Percentiles rank a stretch among this genome's conserved stretches.
Conservation (phyloP, 2,888 invertebrate genomes). For the Epinotia demarniana region DNA sequence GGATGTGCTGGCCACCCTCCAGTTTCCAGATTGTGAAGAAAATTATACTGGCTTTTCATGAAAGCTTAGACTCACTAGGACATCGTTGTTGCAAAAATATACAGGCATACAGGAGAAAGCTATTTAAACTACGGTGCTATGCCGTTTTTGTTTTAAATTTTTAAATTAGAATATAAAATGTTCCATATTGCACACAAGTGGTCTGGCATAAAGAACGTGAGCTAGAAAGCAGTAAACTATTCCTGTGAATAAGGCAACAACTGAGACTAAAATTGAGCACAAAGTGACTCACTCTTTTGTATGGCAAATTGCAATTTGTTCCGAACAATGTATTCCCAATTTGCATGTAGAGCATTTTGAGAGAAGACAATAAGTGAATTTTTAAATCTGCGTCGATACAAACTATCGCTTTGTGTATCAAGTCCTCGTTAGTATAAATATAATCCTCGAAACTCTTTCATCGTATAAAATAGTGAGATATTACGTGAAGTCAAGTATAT, state of each 20-base stretch:
- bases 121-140: conserved; percentile 47
- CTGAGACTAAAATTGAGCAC: not conserved
- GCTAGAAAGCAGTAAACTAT: conserved; percentile 12
- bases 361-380: not conserved
- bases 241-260: conserved; percentile 4
- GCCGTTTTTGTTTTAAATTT: conserved; percentile 49
- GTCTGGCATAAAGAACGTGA: conserved; percentile 48
- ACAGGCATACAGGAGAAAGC: conserved; percentile 45
- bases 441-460: not conserved
- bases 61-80: conserved; percentile 56
- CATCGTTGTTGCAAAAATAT: conserved; percentile 51
- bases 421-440: not conserved
- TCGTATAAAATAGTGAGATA: too few relatives aligned
- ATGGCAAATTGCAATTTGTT: not conserved
- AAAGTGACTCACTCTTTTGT: conserved; percentile 5
- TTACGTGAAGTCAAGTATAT: too few relatives aligned
- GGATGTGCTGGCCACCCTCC: conserved; percentile 74
- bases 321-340: not conserved
- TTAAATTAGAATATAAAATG: conserved; percentile 53
- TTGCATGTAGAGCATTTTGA: not conserved
- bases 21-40: conserved; percentile 75
- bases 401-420: not conserved
- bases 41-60: conserved; percentile 70
- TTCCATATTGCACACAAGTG: conserved; percentile 49
- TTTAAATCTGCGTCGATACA: not conserved